Evolutionary conservation across 2,113 vertebrate genomes (phyloP), one percentile per base, ranked within the genome.

Genomic region (Lichenostomus cassidix): DNA sequence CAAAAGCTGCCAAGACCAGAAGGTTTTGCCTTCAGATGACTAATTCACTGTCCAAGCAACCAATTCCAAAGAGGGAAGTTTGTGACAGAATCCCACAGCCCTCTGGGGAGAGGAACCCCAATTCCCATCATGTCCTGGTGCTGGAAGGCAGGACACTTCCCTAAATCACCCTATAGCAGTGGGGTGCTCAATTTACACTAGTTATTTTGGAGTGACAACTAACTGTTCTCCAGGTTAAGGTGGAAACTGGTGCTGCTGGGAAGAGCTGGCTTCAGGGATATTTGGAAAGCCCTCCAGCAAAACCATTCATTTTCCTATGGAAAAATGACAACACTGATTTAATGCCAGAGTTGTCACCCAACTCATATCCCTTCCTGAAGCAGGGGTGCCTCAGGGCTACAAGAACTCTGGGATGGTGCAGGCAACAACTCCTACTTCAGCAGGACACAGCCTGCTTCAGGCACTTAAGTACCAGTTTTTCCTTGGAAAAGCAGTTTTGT

Each of bases 321-420:
- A 49, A 42, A 71, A 70, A 60, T 5, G 10, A 11, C 4, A 7
- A 11, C 4, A 2, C 35, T 5, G 5, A 69, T 35, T 35, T 46
- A 53, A 41, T 1, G 5, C 12, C 28, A 55, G 35, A 28, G 19
- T 1, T 31, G 64, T 28, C 59, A 39, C 19, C 27, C 42, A 17
- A 41, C 12, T 73, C 62, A 42, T 1, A 1, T 5, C 42, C 27
- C 50, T 29, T 42, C n/a, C 47, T 49, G 16, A 65, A 41, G 58
- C 52, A 44, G 41, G 22, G 3, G 0, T 0, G 0, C 5, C 7
- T 25, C 8, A 23, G n/a, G 47, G 42, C 47, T 12, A 11, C n/a
- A 21, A 4, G 33, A 47, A 21, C 9, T 25, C 44, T 1, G 3
- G 7, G 15, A 19, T 20, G 8, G 20, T 64, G 17, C 11, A 17